These are phyloP conservation scores for Calycopis cecrops DNA, from an alignment of 1,140 invertebrate genomes.

Conservation along the genomic window DNA sequence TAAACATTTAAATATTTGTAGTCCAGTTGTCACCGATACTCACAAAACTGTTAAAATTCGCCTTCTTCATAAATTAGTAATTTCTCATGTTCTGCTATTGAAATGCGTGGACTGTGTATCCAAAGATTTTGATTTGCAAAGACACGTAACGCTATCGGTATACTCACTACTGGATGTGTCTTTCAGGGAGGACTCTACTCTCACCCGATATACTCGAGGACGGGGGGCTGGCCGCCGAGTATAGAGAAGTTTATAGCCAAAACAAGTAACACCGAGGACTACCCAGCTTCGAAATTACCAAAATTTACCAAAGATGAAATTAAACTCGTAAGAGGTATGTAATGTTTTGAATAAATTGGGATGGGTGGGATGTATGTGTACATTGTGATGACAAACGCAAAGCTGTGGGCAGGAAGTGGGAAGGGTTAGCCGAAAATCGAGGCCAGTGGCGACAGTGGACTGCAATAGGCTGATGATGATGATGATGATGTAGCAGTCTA, in stretches of 20 bases:
- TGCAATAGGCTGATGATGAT: too few species aligned
- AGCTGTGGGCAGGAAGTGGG: too few species aligned
- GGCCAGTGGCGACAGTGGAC: too few species aligned
- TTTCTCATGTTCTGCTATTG: background rate
- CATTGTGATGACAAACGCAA: too few species aligned
- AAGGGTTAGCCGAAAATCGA: too few species aligned
- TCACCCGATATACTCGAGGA: conserved; percentile 25
- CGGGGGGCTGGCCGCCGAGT: conserved; percentile 25
- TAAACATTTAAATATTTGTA: too few species aligned
- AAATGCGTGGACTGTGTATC: background rate
- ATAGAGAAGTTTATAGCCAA: conserved; percentile 24
- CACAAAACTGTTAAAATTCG: too few species aligned
- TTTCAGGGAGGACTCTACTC: conserved; percentile 21
- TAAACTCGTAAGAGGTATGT: conserved; percentile 19
- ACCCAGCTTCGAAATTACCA: conserved; percentile 20
- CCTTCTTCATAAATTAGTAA: too few species aligned
- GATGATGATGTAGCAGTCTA: too few species aligned
- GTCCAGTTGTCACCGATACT: too few species aligned
- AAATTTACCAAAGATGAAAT: conserved; percentile 21
- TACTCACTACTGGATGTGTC: background rate
- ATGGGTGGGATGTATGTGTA: too few species aligned
- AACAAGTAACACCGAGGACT: conserved; percentile 23
- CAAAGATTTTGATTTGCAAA: too few species aligned
- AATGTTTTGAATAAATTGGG: background rate
- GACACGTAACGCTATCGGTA: background rate